Evolutionary conservation across 2,888 invertebrate genomes (phyloP).

Genomic region (Nowickia ferox): DNA sequence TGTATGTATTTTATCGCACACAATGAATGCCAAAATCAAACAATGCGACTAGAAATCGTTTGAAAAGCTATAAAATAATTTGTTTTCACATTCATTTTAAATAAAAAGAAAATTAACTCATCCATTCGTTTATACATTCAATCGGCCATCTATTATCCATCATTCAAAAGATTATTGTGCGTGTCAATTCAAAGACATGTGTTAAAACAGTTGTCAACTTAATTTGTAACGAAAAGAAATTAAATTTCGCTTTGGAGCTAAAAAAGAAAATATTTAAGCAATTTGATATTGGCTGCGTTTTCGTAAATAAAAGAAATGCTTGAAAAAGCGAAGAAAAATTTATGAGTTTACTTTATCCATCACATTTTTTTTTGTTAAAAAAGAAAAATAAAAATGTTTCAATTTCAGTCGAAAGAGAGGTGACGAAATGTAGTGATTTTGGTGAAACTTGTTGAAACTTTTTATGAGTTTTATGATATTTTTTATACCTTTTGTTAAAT

Average conservation of each 20-base stretch:
- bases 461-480: conserved; percentile 29
- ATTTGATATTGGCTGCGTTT: conserved; percentile 26
- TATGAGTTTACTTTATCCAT: background rate
- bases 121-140: conserved; percentile 24
- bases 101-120: conserved; percentile 37
- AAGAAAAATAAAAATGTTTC: conserved; percentile 15
- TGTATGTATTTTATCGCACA: conserved; percentile 27
- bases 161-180: conserved; percentile 58
- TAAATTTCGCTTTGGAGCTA: conserved; percentile 3
- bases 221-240: conserved; percentile 40
- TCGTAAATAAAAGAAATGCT: conserved; percentile 2
- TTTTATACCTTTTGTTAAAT: conserved; percentile 28
- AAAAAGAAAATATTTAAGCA: background rate
- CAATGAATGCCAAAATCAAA: conserved; percentile 52
- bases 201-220: conserved; percentile 75
- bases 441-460: conserved; percentile 68
- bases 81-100: conserved; percentile 45
- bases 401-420: background rate
- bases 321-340: background rate
- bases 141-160: conserved; percentile 30
- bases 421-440: conserved; percentile 31
- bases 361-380: background rate
- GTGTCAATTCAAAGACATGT: conserved; percentile 76
- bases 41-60: conserved; percentile 49
- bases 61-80: conserved; percentile 34